Base-by-base conservation (phyloP, 2,113 vertebrate genomes). In the Crotalus viridis region DNA sequence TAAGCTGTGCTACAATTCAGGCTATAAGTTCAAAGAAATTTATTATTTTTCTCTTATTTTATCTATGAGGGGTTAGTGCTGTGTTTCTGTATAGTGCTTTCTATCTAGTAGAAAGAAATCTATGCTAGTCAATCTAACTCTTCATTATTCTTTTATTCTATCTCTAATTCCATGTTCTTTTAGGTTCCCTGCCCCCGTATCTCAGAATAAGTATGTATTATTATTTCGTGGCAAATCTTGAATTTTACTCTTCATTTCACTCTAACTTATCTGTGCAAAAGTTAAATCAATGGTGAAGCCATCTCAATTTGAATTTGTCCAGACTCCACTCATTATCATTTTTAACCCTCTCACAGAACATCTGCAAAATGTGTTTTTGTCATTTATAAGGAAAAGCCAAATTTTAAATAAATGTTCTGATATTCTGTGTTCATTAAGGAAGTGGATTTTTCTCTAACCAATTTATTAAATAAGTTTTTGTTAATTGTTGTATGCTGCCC, bases 171-270 rank as follows among this genome's bases (percentile, higher is more conserved):
- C 52, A 55, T 26, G 12, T 85, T 17, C n/a, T 39, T 81, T 22
- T 52, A 54, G 9, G 28, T n/a, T 24, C 8, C 1, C 8, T 3
- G 2, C 3, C 1, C 9, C 2, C 39, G 5, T 2, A 12, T 46
- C 24, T 56, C 69, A 9, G 28, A 90, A 24, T 54, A 7, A 24
- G 3, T 43, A 3, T 55, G 12, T 43, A 43, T 91, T 91, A 90
- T 85, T n/a, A 85, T 39, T 85, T 74, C 52, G 19, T 39, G 51
- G 39, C 28, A 54, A 51, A 54, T 9, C 48, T 90, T 90, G 26
- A 54, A 81, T 90, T 90, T 90, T 69, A 51, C 59, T 22, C 8
- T 74, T 64, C 4, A 39, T 52, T 81, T n/a, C 26, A 19, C 24
- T 90, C 10, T 19, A 90, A 81, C 19, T 54, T 81, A n/a, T 39